Conservation (phyloP, 2,113 vertebrate genomes). For the Eleginops maclovinus region DNA sequence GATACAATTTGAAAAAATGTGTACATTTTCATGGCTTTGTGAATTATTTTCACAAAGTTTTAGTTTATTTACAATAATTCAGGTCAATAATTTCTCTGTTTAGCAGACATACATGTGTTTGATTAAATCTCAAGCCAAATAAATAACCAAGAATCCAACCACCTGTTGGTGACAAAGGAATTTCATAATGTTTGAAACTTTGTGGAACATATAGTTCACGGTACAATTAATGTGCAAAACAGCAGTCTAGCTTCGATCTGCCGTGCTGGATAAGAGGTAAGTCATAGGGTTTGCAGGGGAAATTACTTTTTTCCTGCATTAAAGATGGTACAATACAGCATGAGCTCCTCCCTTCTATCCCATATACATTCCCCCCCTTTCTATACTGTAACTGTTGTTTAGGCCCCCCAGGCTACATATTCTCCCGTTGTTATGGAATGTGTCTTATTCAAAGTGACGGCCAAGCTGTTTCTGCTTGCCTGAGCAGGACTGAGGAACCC, state of each 20-base stretch:
- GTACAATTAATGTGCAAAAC: constrained; percentile 2
- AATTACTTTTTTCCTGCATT: constrained; percentile 21
- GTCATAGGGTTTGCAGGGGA: constrained; percentile 14
- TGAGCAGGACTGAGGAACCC: constrained; percentile 76
- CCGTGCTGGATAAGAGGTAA: background rate
- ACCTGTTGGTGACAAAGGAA: constrained; percentile 1
- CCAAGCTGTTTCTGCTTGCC: constrained; percentile 75
- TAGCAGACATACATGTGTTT: background rate
- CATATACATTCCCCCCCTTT: background rate
- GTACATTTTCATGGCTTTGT: background rate
- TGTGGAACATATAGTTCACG: constrained; percentile 9
- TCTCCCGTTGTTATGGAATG: constrained; percentile 75
- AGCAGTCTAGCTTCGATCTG: constrained; percentile 32
- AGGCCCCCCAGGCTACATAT: constrained; percentile 60
- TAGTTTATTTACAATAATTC: background rate
- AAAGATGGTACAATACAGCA: constrained; percentile 27
- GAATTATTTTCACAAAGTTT: background rate
- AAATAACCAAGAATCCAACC: constrained; percentile 16
- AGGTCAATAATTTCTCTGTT: background rate
- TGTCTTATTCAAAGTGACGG: constrained; percentile 64
- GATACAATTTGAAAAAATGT: background rate
- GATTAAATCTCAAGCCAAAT: constrained; percentile 30
- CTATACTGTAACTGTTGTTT: constrained; percentile 60
- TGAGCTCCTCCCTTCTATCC: background rate
- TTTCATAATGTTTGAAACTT: constrained; percentile 23